Evolutionary conservation across 2,888 invertebrate species (phyloP).

Genomic region (Spilarctia lutea): DNA sequence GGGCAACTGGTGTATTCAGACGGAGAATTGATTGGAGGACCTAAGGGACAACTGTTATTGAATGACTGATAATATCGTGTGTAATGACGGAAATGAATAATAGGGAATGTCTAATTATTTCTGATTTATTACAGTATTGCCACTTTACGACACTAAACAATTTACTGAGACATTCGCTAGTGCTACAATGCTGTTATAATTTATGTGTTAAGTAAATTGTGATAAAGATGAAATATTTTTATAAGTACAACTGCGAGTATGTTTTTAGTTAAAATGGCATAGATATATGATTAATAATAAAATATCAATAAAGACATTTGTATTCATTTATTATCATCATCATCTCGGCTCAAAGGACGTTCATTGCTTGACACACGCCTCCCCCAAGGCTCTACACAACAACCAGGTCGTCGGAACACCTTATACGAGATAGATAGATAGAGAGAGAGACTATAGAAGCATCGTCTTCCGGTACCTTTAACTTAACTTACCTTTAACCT

Average conservation of each 20-base stretch:
- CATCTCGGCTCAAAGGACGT: too few relatives aligned
- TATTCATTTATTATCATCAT: too few relatives aligned
- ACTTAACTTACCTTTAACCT: too few relatives aligned
- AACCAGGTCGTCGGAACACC: too few relatives aligned
- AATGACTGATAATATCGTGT: constrained; percentile 46
- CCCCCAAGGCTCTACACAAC: too few relatives aligned
- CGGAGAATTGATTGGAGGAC: constrained; percentile 66
- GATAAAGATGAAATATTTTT: background rate
- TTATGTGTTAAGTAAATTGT: background rate
- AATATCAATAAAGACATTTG: background rate
- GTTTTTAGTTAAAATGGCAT: background rate
- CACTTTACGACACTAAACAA: background rate
- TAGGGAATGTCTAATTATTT: background rate
- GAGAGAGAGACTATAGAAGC: too few relatives aligned
- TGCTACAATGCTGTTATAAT: background rate
- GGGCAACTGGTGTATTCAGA: constrained; percentile 86
- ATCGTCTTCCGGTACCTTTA: too few relatives aligned
- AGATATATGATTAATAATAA: background rate
- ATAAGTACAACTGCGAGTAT: background rate
- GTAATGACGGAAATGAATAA: background rate
- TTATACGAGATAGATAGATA: too few relatives aligned
- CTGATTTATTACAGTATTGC: background rate
- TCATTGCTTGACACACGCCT: too few relatives aligned
- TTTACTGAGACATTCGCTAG: background rate
- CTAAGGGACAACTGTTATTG: constrained; percentile 77